Conservation (phyloP, 2,888 invertebrate species). For the Stenchaetothrips biformis region DNA sequence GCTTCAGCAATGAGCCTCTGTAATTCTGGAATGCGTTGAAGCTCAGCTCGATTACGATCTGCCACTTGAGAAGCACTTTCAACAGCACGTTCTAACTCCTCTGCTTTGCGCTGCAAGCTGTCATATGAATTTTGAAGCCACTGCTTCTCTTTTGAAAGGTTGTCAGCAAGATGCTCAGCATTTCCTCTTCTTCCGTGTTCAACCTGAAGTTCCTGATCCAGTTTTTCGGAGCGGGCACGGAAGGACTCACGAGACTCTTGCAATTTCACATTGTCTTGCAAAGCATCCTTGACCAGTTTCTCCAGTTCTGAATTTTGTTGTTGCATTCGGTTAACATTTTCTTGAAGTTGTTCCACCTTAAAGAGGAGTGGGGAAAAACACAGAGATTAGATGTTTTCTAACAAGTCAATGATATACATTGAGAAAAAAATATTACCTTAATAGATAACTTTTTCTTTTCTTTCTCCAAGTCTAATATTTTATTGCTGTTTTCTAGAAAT, state of each 20-base stretch:
- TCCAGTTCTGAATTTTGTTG: conserved; percentile 77
- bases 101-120: conserved; percentile 74
- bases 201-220: conserved; percentile 46
- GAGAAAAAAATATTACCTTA: conserved; percentile 49
- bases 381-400: conserved; percentile 24
- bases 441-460: conserved; percentile 80
- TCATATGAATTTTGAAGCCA: conserved; percentile 63
- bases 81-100: conserved; percentile 58
- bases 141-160: conserved; percentile 72
- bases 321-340: conserved; percentile 65
- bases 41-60: conserved; percentile 53
- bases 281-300: conserved; percentile 71
- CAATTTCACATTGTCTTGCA: conserved; percentile 78
- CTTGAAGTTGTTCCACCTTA: conserved; percentile 70
- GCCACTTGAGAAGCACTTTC: conserved; percentile 53
- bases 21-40: conserved; percentile 48
- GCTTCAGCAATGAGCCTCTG: conserved; percentile 63
- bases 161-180: neutral
- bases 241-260: conserved; percentile 73
- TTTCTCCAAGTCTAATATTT: conserved; percentile 81
- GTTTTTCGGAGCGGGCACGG: conserved; percentile 61
- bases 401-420: neutral
- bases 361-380: conserved; percentile 29
- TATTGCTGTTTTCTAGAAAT: conserved; percentile 73
- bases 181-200: neutral